phyloP scores from a whole-genome alignment of 2,113 vertebrate species.

The Malurus alboscapulatus region DNA sequence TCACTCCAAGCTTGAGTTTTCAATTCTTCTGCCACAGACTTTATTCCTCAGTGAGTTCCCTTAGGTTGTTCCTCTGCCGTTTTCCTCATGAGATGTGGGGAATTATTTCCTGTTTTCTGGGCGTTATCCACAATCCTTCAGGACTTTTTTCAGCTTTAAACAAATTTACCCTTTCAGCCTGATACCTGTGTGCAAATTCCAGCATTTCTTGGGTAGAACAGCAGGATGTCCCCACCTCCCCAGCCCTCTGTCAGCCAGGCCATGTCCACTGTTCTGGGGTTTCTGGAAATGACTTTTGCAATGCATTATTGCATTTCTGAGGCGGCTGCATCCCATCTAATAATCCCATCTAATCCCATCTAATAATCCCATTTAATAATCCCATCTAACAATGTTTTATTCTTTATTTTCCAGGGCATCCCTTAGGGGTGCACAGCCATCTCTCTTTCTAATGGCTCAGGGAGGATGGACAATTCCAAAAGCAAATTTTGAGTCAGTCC shows the following conservation, averaged over 20 bases:
- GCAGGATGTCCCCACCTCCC: not conserved
- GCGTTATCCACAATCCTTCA: not conserved
- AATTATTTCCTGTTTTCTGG: fast-evolving
- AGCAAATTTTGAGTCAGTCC: not conserved
- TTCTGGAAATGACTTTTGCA: not conserved
- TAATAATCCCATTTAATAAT: too few species aligned
- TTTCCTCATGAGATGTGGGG: not conserved
- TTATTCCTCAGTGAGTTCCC: not conserved
- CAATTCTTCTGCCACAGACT: fast-evolving
- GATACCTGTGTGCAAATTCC: not conserved
- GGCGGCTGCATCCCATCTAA: too few species aligned
- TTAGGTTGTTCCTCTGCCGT: fast-evolving
- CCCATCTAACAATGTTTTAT: fast-evolving
- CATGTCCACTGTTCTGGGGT: not conserved
- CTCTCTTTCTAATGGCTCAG: not conserved
- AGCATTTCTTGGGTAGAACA: not conserved
- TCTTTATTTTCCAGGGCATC: not conserved
- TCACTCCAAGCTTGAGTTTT: fast-evolving
- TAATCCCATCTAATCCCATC: too few species aligned
- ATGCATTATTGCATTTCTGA: fast-evolving
- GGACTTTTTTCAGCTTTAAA: not conserved
- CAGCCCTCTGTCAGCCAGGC: not conserved
- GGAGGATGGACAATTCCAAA: fast-evolving
- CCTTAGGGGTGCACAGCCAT: not conserved
- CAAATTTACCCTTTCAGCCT: too few species aligned